A percentile compares a stretch with the other conserved stretches of the same genome.
Evolutionary conservation across 2,888 invertebrate species (phyloP).

Genomic region (Mesochorus sp.): DNA sequence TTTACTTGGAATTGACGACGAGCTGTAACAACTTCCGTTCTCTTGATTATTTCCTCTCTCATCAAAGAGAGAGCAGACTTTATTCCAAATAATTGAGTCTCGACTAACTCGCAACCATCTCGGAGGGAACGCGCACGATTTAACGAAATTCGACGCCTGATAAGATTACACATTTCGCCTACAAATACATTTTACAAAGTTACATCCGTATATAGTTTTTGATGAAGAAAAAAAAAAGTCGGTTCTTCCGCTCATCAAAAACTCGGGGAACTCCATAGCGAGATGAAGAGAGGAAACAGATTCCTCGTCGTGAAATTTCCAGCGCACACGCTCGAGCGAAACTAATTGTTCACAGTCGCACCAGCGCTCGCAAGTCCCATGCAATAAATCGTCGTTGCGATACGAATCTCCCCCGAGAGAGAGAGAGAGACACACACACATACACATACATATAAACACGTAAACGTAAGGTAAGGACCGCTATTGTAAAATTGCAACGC

Average conservation of each 20-base stretch:
- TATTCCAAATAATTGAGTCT: constrained; percentile 1
- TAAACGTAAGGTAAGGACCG: constrained; percentile 5
- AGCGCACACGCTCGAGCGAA: constrained; percentile 18
- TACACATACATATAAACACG: constrained; percentile 4
- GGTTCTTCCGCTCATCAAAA: not conserved
- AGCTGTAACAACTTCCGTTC: constrained; percentile 42
- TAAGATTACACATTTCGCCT: too few relatives aligned
- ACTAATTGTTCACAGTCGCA: constrained; percentile 41
- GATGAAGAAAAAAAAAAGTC: not conserved
- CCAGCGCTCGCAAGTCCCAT: constrained; percentile 25
- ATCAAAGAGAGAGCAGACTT: not conserved
- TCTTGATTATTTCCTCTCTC: constrained; percentile 38
- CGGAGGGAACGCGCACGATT: not conserved
- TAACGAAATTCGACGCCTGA: not conserved
- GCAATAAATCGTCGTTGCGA: constrained; percentile 43
- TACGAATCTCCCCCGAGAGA: constrained; percentile 44
- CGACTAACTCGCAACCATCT: not conserved
- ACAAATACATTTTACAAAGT: constrained; percentile 3
- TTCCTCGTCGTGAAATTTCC: not conserved
- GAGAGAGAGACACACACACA: constrained; percentile 24
- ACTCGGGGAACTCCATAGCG: too few relatives aligned
- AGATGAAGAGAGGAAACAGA: too few relatives aligned
- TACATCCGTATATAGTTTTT: not conserved
- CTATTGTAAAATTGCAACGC: constrained; percentile 23
- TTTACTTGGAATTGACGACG: not conserved